Conservation (phyloP, 2,797 vertebrate species). For the Cirrhinus molitorella region DNA sequence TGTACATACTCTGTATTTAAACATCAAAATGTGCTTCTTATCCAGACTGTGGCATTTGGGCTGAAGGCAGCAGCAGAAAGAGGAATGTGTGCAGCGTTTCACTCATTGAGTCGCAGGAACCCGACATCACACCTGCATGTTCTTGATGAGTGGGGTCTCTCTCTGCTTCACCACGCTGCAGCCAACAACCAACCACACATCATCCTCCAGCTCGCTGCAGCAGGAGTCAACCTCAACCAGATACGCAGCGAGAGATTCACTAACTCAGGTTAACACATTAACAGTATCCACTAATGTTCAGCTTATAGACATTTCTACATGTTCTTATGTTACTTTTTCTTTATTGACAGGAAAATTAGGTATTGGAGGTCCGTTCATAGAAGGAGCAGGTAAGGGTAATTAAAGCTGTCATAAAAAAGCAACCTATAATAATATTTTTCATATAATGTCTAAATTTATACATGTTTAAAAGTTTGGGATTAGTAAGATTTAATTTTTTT, state of each 20-base stretch:
- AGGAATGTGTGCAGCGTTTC: constrained; percentile 75
- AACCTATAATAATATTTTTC: not conserved
- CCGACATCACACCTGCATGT: constrained; percentile 71
- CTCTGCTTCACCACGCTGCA: constrained; percentile 79
- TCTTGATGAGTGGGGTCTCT: constrained; percentile 75
- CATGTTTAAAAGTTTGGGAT: too few relatives aligned
- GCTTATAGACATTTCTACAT: not conserved
- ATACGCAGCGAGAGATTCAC: constrained; percentile 60
- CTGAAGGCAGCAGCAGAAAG: constrained; percentile 76
- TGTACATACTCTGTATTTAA: not conserved
- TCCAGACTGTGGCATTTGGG: constrained; percentile 75
- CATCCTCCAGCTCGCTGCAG: constrained; percentile 75
- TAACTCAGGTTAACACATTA: constrained; percentile 15
- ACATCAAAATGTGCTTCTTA: constrained; percentile 11
- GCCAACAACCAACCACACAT: constrained; percentile 75
- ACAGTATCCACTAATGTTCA: not conserved
- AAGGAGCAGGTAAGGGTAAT: constrained; percentile 41
- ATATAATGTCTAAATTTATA: not conserved
- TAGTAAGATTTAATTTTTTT: too few relatives aligned
- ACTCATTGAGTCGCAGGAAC: constrained; percentile 75
- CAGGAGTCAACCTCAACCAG: constrained; percentile 76
- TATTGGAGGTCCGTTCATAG: not conserved
- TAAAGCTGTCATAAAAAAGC: not conserved
- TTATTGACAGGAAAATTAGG: constrained; percentile 29
- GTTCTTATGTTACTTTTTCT: not conserved